A percentile compares a stretch with the other conserved stretches of the same genome.
These are phyloP conservation scores for Anthonomus grandis DNA, from an alignment of 1,140 invertebrate genomes.

Conservation along the genomic window DNA sequence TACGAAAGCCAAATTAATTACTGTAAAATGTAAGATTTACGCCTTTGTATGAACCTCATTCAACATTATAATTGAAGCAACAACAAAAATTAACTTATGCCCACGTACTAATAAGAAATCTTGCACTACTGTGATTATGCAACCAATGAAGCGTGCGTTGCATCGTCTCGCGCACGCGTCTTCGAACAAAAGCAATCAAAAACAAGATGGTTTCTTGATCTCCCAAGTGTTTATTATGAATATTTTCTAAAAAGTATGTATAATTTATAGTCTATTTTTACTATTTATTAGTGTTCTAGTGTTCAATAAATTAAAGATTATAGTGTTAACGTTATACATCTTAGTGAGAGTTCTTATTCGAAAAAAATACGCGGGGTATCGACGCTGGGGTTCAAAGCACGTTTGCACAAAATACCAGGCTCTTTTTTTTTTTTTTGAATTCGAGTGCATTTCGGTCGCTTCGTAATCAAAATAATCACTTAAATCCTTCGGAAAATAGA, in stretches of 20 bases:
- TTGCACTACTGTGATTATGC: too few relatives aligned
- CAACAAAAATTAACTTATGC: too few relatives aligned
- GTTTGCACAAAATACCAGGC: constrained; percentile 5
- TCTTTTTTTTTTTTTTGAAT: not conserved
- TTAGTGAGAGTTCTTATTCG: not conserved
- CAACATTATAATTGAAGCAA: too few relatives aligned
- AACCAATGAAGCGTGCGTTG: too few relatives aligned
- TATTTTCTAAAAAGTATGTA: constrained; percentile 38
- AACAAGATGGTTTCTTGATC: constrained; percentile 48
- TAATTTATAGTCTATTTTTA: not conserved
- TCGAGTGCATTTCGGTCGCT: not conserved
- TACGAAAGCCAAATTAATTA: too few relatives aligned
- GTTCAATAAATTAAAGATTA: constrained; percentile 1
- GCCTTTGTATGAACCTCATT: too few relatives aligned
- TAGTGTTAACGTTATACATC: not conserved
- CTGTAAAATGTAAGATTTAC: too few relatives aligned
- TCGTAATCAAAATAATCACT: not conserved
- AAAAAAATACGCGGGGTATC: not conserved
- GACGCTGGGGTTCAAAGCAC: constrained; percentile 21
- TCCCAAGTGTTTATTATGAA: constrained; percentile 43
- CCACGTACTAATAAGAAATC: too few relatives aligned
- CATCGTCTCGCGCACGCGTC: too few relatives aligned
- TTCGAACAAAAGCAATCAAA: too few relatives aligned
- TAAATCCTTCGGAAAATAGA: not conserved
- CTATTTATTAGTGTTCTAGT: constrained; percentile 1